Percentiles rank a stretch among this genome's conserved stretches.
Conservation (phyloP, 2,888 invertebrate species). For the Norana najaformis region DNA sequence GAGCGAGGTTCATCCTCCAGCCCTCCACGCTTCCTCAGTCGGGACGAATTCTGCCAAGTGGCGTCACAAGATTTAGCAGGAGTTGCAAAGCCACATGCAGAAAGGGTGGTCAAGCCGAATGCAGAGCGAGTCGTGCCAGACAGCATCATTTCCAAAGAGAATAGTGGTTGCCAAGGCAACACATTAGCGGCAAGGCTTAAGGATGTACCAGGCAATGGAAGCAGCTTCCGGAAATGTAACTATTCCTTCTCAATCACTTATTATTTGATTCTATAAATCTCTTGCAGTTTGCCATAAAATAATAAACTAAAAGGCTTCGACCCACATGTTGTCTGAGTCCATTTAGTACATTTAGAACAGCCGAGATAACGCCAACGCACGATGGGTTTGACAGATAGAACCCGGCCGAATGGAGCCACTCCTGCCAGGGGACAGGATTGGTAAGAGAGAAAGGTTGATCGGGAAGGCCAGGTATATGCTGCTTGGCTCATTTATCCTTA, state of each 20-base stretch:
- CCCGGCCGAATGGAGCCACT: no score
- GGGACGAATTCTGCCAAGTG: neutral
- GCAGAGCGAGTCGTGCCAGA: neutral
- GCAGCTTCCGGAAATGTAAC: constrained; percentile 19
- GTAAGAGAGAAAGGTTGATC: no score
- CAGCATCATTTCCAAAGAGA: neutral
- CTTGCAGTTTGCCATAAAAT: no score
- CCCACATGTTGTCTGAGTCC: no score
- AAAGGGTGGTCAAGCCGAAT: neutral
- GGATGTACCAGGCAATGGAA: neutral
- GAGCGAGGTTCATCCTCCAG: neutral
- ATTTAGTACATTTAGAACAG: no score
- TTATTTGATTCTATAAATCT: neutral
- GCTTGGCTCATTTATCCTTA: no score
- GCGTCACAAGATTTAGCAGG: neutral
- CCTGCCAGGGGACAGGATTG: no score
- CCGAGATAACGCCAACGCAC: no score
- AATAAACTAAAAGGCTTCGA: no score
- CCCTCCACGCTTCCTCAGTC: neutral
- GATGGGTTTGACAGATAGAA: no score
- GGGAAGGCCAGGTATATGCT: no score
- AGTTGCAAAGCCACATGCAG: neutral
- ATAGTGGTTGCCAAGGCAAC: neutral
- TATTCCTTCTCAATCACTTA: neutral
- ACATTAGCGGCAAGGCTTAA: neutral